Evolutionary conservation across 2,797 vertebrate species (phyloP).

Genomic region (Pseudochirops corinnae): DNA sequence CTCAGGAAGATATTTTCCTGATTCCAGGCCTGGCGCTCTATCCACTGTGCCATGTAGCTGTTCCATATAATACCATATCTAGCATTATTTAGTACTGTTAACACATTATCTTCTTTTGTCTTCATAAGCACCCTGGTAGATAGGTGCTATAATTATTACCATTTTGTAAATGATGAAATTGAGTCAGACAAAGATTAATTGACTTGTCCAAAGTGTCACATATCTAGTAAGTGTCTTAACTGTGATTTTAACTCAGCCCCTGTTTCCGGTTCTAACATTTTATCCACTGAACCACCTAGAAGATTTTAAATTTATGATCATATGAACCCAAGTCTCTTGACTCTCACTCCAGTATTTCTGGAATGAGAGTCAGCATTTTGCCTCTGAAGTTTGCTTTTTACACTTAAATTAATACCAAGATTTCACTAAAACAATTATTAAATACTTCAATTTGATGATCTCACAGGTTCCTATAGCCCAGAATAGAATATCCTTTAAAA

Average conservation of each 20-base stretch:
- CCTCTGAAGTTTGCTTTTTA: background rate
- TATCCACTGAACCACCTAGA: background rate
- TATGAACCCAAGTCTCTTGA: background rate
- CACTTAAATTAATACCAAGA: background rate
- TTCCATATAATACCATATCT: background rate
- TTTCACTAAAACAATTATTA: background rate
- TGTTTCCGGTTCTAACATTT: background rate
- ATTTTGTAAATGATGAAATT: background rate
- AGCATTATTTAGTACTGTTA: background rate
- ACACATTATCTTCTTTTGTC: background rate
- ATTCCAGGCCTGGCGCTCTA: background rate
- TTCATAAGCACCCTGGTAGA: background rate
- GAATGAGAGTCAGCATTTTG: background rate
- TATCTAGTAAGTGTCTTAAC: background rate
- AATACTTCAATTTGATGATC: background rate
- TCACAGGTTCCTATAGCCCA: background rate
- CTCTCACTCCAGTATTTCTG: background rate
- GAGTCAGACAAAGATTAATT: background rate
- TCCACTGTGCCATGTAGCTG: background rate
- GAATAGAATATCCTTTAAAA: background rate
- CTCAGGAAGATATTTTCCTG: background rate
- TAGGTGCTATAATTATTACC: background rate
- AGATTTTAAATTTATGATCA: background rate
- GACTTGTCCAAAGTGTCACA: background rate
- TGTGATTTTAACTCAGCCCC: background rate